phyloP scores from a whole-genome alignment of 2,888 invertebrate species.

The Drosophila crucigera region DNA sequence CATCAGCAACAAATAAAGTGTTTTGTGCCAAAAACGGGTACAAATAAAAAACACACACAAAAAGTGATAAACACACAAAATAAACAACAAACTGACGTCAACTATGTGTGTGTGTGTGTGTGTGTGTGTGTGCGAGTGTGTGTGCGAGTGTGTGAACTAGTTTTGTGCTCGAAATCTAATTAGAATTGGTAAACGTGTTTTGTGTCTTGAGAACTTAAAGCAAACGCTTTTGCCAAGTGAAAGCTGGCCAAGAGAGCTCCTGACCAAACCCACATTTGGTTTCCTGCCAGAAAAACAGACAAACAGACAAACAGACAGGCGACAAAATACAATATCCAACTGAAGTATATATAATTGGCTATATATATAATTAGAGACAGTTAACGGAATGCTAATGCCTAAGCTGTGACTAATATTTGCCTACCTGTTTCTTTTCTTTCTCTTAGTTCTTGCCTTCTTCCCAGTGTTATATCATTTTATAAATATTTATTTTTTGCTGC shows the following conservation, averaged over 20 bases:
- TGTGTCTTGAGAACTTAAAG: conserved; percentile 24
- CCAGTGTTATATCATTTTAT: conserved; percentile 56
- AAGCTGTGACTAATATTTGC: conserved; percentile 34
- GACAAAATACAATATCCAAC: not conserved
- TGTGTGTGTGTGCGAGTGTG: not conserved
- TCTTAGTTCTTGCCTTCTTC: conserved; percentile 1
- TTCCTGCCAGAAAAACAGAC: conserved; percentile 27
- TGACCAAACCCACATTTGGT: conserved; percentile 12
- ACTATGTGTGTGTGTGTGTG: not conserved
- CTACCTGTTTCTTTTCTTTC: conserved; percentile 2
- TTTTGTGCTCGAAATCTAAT: conserved; percentile 70
- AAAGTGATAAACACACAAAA: conserved; percentile 38
- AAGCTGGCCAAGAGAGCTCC: conserved; percentile 36
- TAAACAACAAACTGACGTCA: conserved; percentile 34
- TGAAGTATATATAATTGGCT: not conserved
- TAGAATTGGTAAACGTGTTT: conserved; percentile 64
- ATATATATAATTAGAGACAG: not conserved
- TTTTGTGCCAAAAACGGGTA: conserved; percentile 35
- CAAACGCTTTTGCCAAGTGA: conserved; percentile 43
- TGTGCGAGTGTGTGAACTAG: conserved; percentile 60
- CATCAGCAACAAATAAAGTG: conserved; percentile 45
- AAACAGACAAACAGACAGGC: not conserved
- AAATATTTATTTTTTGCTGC: conserved; percentile 64
- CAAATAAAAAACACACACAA: conserved; percentile 3
- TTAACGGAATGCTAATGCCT: not conserved